Evolutionary conservation across 2,113 vertebrate species (phyloP).

Genomic region (Halichoerus grypus): DNA sequence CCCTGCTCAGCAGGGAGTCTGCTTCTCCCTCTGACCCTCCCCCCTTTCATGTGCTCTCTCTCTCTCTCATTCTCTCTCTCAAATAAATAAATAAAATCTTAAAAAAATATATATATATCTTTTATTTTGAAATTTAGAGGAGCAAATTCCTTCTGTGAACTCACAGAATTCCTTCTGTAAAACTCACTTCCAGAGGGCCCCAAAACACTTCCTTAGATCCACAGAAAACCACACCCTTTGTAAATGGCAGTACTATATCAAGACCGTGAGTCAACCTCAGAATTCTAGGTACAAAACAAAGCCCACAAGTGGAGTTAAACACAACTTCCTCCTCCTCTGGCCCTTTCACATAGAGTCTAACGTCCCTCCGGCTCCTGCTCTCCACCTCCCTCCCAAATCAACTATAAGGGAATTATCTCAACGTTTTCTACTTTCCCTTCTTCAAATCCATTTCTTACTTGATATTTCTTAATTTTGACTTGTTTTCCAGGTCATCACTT

Average conservation of each 20-base stretch:
- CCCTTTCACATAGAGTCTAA: neutral
- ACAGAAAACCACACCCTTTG: neutral
- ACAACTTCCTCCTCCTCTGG: no score
- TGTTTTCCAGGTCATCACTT: slow-evolving; percentile 70
- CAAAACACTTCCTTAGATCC: neutral
- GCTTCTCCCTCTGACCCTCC: no score
- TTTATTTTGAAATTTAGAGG: neutral
- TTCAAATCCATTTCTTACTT: slow-evolving; percentile 45
- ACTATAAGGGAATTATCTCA: neutral
- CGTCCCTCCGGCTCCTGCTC: rapidly evolving
- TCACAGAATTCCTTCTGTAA: neutral
- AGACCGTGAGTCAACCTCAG: neutral
- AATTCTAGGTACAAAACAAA: neutral
- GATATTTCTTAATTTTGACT: slow-evolving; percentile 68
- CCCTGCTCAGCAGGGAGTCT: no score
- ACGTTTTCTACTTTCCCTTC: neutral
- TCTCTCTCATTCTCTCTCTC: no score
- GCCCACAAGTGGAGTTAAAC: neutral
- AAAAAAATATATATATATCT: neutral
- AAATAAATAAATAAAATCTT: no score
- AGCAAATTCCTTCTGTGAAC: neutral
- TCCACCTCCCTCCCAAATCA: neutral
- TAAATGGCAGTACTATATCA: neutral
- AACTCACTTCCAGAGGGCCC: neutral
- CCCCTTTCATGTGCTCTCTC: no score